Conservation (phyloP, 2,113 vertebrate genomes). For the Apteryx owenii region DNA sequence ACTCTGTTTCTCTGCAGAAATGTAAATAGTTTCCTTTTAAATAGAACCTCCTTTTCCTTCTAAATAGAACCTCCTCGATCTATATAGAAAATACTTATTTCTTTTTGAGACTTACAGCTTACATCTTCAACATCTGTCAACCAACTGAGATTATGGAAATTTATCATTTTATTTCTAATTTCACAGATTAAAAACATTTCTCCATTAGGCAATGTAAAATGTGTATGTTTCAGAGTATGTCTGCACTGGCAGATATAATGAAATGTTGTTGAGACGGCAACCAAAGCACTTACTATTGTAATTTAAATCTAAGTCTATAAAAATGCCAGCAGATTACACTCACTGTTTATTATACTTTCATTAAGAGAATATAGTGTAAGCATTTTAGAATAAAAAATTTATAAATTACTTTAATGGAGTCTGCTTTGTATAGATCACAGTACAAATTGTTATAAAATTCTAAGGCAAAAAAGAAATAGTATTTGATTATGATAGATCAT, state of each 20-base stretch:
- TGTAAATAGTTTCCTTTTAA: not conserved
- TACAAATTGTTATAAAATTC: not conserved
- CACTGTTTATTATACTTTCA: not conserved
- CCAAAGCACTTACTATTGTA: not conserved
- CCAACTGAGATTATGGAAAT: not conserved
- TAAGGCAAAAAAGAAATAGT: not conserved
- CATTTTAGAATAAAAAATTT: not conserved
- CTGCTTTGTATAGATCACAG: not conserved
- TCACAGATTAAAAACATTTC: not conserved
- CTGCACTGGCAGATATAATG: not conserved
- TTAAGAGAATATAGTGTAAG: not conserved
- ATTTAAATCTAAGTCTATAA: not conserved
- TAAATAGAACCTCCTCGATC: not conserved
- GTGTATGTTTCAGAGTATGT: not conserved
- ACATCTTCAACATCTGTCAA: not conserved
- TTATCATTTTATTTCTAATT: not conserved
- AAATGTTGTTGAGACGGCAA: not conserved
- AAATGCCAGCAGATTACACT: not conserved
- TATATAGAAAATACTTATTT: not conserved
- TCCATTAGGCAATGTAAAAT: not conserved
- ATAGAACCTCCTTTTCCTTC: not conserved
- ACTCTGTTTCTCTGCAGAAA: not conserved
- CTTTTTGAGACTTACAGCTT: not conserved
- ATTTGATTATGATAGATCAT: not conserved
- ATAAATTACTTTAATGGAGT: not conserved